Conservation (phyloP, 2,797 vertebrate species). For the Capromys pilorides region DNA sequence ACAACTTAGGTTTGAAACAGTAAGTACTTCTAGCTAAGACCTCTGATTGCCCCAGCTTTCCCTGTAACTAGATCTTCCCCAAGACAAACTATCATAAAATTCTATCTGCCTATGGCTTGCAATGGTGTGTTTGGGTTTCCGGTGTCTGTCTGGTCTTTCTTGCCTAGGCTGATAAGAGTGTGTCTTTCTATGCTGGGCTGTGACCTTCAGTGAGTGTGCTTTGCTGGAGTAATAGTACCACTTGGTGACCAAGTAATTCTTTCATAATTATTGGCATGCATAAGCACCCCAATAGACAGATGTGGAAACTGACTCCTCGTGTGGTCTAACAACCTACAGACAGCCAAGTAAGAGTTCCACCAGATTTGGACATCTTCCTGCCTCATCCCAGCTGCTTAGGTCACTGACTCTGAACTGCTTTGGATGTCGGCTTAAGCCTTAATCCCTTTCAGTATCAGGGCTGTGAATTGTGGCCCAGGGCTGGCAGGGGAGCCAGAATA, state of each 20-base stretch:
- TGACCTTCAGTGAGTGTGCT: neutral
- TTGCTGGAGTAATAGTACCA: neutral
- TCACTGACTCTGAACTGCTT: neutral
- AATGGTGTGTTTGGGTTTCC: neutral
- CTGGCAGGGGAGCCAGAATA: slow-evolving; percentile 59
- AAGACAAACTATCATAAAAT: neutral
- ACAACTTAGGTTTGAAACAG: neutral
- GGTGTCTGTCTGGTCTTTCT: neutral
- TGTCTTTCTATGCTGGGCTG: neutral
- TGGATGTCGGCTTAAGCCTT: slow-evolving; percentile 9
- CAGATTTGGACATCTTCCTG: neutral
- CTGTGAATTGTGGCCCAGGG: neutral
- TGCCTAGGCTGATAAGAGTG: neutral
- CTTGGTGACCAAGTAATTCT: neutral
- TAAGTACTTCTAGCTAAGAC: neutral
- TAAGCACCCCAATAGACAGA: neutral
- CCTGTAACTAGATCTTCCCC: neutral
- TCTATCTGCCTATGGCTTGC: neutral
- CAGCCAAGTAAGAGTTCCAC: neutral
- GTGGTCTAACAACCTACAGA: neutral
- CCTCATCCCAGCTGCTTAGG: neutral
- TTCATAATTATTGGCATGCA: neutral
- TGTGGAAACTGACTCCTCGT: neutral
- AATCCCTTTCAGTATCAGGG: neutral
- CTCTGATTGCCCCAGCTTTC: neutral